Evolutionary conservation across 2,888 invertebrate genomes (phyloP).

Genomic region (Drosophila demipolita): DNA sequence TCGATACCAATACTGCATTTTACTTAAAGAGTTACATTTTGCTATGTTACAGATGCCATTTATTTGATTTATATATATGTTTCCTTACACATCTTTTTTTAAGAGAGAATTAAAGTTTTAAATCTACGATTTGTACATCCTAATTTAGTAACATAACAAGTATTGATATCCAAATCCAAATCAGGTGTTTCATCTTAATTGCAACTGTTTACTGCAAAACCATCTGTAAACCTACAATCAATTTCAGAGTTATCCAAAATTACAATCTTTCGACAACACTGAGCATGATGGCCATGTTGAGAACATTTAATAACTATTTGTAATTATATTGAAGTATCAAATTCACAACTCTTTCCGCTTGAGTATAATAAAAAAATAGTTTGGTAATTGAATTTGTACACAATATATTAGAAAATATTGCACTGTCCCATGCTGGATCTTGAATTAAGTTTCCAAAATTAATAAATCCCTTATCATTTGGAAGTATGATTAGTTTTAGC

Average conservation of each 20-base stretch:
- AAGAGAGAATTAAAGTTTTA: constrained; percentile 35
- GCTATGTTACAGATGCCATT: too few species aligned
- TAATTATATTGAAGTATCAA: background rate
- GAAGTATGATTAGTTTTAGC: background rate
- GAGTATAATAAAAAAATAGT: background rate
- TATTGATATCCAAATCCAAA: too few species aligned
- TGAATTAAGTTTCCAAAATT: background rate
- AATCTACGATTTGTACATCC: too few species aligned
- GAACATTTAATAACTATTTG: constrained; percentile 5
- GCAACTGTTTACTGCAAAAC: too few species aligned
- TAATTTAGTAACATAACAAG: too few species aligned
- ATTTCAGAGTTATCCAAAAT: too few species aligned
- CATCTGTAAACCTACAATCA: background rate
- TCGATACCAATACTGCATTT: too few species aligned
- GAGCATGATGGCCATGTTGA: constrained; percentile 4
- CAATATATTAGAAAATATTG: background rate
- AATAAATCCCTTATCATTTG: background rate
- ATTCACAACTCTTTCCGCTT: constrained; percentile 1
- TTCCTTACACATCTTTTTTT: constrained; percentile 17
- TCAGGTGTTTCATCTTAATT: too few species aligned
- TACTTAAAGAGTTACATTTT: too few species aligned
- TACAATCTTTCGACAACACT: background rate
- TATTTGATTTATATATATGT: too few species aligned
- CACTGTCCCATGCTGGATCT: background rate
- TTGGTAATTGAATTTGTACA: background rate